Conservation (phyloP, 1,140 invertebrate genomes). For the Trissolcus basalis region DNA sequence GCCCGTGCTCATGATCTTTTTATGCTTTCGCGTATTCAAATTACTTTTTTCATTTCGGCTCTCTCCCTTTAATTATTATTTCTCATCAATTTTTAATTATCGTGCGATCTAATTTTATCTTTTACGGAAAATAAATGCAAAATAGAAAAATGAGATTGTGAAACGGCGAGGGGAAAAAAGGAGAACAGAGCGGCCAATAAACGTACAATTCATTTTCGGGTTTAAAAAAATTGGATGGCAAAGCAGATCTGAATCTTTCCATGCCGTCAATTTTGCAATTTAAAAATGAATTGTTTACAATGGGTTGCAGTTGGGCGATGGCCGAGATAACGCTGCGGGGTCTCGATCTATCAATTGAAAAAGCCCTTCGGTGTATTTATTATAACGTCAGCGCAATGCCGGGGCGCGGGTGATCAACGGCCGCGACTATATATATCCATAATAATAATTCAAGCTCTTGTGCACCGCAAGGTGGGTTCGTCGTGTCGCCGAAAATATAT, state of each 20-base stretch:
- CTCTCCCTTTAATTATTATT: too few species aligned
- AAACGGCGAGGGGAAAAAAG: too few species aligned
- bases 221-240: not conserved
- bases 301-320: conserved; percentile 7
- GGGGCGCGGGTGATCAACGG: conserved; percentile 42
- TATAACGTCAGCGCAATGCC: conserved; percentile 46
- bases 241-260: conserved; percentile 17
- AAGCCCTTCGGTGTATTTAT: conserved; percentile 49
- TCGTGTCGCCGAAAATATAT: conserved; percentile 68
- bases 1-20: too few species aligned
- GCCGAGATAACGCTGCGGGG: conserved; percentile 16
- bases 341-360: conserved; percentile 36
- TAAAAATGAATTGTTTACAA: conserved; percentile 26
- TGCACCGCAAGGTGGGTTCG: conserved; percentile 50
- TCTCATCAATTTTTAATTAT: too few species aligned
- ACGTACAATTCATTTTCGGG: conserved; percentile 1
- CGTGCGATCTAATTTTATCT: not conserved
- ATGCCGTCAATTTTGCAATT: conserved; percentile 14
- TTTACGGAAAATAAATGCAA: not conserved
- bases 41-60: too few species aligned
- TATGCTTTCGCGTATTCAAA: too few species aligned
- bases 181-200: not conserved
- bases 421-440: conserved; percentile 58
- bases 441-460: conserved; percentile 64
- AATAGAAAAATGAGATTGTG: too few species aligned